Evolutionary conservation across 1,140 invertebrate genomes (phyloP).

Genomic region (Cotesia typhae): DNA sequence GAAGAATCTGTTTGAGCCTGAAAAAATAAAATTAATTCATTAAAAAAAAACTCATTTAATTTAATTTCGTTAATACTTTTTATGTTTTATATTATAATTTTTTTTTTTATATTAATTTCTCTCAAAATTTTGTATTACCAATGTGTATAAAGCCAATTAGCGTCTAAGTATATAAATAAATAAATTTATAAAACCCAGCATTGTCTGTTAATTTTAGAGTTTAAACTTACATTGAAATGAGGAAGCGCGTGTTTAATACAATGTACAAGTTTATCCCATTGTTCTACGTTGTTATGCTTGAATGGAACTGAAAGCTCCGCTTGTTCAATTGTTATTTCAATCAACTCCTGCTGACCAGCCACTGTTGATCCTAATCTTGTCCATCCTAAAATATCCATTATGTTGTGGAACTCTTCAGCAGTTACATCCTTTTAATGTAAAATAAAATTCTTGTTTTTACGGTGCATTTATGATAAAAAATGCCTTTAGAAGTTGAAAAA

Average conservation of each 20-base stretch:
- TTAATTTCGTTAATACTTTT: too few relatives aligned
- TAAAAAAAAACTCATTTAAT: too few relatives aligned
- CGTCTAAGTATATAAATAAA: too few relatives aligned
- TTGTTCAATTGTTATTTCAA: constrained; percentile 84
- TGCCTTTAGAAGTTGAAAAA: too few relatives aligned
- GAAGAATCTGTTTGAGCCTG: constrained; percentile 89
- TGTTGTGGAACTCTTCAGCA: constrained; percentile 89
- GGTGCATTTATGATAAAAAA: too few relatives aligned
- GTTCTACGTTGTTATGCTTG: constrained; percentile 80
- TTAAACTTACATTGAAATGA: constrained; percentile 83
- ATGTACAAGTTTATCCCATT: constrained; percentile 81
- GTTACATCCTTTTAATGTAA: constrained; percentile 77
- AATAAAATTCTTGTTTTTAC: constrained; percentile 3
- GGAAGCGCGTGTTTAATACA: constrained; percentile 86
- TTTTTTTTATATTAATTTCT: too few relatives aligned
- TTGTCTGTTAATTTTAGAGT: constrained; percentile 10
- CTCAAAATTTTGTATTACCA: too few relatives aligned
- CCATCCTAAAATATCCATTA: constrained; percentile 85
- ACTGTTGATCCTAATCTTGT: constrained; percentile 83
- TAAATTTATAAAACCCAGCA: neutral
- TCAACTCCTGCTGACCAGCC: constrained; percentile 84
- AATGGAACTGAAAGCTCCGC: constrained; percentile 81
- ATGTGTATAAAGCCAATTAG: too few relatives aligned
- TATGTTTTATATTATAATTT: too few relatives aligned
- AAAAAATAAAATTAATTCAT: constrained; percentile 25